phyloP scores from a whole-genome alignment of 1,140 invertebrate species.

The Thalassaphorura encarpata region DNA sequence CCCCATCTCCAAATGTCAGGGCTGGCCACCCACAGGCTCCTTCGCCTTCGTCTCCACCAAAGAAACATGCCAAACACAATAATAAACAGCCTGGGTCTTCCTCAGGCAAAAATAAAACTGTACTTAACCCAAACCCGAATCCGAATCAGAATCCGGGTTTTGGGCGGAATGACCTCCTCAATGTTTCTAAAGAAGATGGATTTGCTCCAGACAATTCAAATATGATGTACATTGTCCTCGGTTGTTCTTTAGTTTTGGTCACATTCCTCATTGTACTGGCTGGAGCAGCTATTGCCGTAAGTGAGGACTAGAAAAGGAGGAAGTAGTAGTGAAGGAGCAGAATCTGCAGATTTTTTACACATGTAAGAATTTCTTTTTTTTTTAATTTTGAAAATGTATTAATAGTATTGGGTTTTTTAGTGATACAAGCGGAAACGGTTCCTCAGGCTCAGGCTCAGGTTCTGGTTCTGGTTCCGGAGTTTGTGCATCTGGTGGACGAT shows the following conservation, averaged over 20 bases:
- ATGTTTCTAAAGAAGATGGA: constrained; percentile 18
- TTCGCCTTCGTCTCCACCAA: background rate
- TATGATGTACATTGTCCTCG: constrained; percentile 29
- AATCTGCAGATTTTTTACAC: constrained; percentile 30
- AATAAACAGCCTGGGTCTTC: background rate
- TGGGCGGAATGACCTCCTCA: background rate
- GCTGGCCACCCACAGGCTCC: too few relatives aligned
- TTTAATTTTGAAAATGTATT: background rate
- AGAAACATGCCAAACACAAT: background rate
- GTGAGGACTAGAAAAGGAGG: constrained; percentile 27
- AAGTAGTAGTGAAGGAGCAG: constrained; percentile 22
- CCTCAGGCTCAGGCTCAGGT: constrained; percentile 27
- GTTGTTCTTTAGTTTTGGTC: constrained; percentile 26
- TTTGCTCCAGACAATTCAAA: constrained; percentile 16
- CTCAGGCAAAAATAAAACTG: background rate
- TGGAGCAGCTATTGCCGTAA: constrained; percentile 16
- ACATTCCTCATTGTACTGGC: constrained; percentile 22
- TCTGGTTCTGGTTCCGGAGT: constrained; percentile 25
- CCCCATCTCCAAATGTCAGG: too few relatives aligned
- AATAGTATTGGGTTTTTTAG: constrained; percentile 7
- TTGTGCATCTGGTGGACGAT: too few relatives aligned
- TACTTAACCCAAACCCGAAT: background rate
- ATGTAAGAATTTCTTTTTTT: constrained; percentile 24
- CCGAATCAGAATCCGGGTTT: background rate
- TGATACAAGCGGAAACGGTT: constrained; percentile 32